phyloP scores from a whole-genome alignment of 2,113 vertebrate species.

The Choloepus hoffmanni region DNA sequence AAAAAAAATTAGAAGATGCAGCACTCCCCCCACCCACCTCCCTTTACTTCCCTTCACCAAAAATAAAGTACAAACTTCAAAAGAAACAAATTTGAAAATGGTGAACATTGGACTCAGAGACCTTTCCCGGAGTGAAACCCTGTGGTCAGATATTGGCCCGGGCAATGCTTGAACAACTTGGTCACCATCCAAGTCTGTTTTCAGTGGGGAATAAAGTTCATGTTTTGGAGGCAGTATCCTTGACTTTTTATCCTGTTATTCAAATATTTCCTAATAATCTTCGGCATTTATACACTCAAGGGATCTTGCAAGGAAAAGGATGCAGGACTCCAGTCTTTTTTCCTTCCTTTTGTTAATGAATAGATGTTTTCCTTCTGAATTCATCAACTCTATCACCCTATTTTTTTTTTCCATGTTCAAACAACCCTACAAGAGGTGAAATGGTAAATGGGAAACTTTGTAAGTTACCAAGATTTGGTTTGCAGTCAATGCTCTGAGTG shows the following conservation, averaged over 20 bases:
- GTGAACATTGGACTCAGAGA: constrained; percentile 1
- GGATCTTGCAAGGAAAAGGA: constrained; percentile 80
- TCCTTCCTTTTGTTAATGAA: constrained; percentile 82
- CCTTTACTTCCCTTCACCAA: constrained; percentile 67
- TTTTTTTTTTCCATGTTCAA: constrained; percentile 23
- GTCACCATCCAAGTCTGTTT: constrained; percentile 77
- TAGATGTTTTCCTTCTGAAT: constrained; percentile 82
- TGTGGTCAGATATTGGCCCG: constrained; percentile 57
- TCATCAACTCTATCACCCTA: constrained; percentile 61
- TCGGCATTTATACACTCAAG: constrained; percentile 75
- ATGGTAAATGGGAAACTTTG: constrained; percentile 3
- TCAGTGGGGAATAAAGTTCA: constrained; percentile 78
- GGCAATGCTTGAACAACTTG: constrained; percentile 73
- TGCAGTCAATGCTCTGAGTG: background rate
- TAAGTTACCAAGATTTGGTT: background rate
- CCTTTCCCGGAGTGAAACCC: constrained; percentile 57
- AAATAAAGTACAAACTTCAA: constrained; percentile 73
- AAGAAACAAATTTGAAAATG: constrained; percentile 73
- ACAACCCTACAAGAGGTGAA: constrained; percentile 52
- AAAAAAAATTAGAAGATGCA: constrained; percentile 39
- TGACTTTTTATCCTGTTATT: constrained; percentile 85
- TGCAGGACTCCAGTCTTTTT: constrained; percentile 73
- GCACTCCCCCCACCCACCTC: background rate
- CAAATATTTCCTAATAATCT: constrained; percentile 83
- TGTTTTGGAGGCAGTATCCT: constrained; percentile 80